Evolutionary conservation across 2,888 invertebrate species (phyloP).

Genomic region (Galeopsomyia nigrocyanea): DNA sequence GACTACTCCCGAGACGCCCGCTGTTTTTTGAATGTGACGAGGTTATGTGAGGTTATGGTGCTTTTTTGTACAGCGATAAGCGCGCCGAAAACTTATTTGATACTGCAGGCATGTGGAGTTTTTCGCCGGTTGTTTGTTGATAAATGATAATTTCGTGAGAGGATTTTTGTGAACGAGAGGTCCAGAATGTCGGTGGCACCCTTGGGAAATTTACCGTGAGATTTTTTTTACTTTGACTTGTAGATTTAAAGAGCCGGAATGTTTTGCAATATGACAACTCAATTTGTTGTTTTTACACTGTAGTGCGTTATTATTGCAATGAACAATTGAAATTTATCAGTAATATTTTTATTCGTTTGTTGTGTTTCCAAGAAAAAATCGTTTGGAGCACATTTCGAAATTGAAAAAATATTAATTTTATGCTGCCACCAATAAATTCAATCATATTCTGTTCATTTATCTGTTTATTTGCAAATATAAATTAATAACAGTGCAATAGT

Average conservation of each 20-base stretch:
- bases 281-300: slow-evolving; percentile 13
- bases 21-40: slow-evolving; percentile 1
- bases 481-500: too few species aligned
- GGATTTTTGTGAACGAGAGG: neutral
- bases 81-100: slow-evolving; percentile 14
- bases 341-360: too few species aligned
- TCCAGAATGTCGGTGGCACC: slow-evolving; percentile 56
- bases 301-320: neutral
- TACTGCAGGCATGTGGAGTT: neutral
- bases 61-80: neutral
- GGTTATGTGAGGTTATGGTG: slow-evolving; percentile 11
- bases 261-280: neutral
- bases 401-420: too few species aligned
- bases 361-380: too few species aligned
- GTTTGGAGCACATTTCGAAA: too few species aligned
- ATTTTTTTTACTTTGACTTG: slow-evolving; percentile 33
- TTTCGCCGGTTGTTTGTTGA: neutral
- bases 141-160: slow-evolving; percentile 10
- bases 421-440: too few species aligned
- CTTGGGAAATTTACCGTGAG: slow-evolving; percentile 61
- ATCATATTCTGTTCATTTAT: too few species aligned
- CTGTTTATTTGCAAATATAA: too few species aligned
- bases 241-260: slow-evolving; percentile 26
- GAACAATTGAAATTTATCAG: too few species aligned
- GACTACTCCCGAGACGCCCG: neutral